Evolutionary conservation across 2,888 invertebrate species (phyloP).

Genomic region (Hypsopygia costalis): DNA sequence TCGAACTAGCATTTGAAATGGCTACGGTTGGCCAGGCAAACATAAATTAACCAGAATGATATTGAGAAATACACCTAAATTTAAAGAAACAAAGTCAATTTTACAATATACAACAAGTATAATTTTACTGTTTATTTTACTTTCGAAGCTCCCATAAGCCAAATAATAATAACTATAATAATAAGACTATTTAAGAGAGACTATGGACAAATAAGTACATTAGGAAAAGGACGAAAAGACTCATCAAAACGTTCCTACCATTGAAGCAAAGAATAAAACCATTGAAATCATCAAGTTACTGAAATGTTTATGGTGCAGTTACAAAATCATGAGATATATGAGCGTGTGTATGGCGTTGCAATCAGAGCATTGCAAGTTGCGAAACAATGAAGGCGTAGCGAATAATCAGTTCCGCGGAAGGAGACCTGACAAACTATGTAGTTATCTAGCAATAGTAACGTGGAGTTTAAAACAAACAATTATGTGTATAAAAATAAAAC

Average conservation of each 20-base stretch:
- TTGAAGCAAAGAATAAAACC: too few relatives aligned
- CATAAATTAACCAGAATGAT: slow-evolving; percentile 5
- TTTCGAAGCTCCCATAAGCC: too few relatives aligned
- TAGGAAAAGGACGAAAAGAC: too few relatives aligned
- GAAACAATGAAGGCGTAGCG: slow-evolving; percentile 64
- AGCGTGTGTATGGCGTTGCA: slow-evolving; percentile 56
- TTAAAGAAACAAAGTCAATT: too few relatives aligned
- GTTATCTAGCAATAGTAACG: slow-evolving; percentile 5
- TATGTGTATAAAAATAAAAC: too few relatives aligned
- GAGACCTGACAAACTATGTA: slow-evolving; percentile 44
- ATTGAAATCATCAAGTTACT: slow-evolving; percentile 10
- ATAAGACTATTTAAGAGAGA: too few relatives aligned
- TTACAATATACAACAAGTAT: too few relatives aligned
- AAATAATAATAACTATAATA: too few relatives aligned
- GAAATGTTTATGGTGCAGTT: slow-evolving; percentile 44
- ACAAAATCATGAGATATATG: slow-evolving; percentile 40
- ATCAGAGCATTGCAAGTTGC: slow-evolving; percentile 74
- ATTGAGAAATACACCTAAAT: slow-evolving; percentile 10
- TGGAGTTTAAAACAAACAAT: neutral
- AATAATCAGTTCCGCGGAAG: slow-evolving; percentile 62
- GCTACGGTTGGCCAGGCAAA: slow-evolving; percentile 15
- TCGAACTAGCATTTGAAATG: slow-evolving; percentile 10
- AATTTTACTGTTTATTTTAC: too few relatives aligned
- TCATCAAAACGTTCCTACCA: too few relatives aligned
- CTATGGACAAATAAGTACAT: too few relatives aligned